A percentile compares a stretch with the other conserved stretches of the same genome.
Evolutionary conservation across 1,140 invertebrate genomes (phyloP).

Genomic region (Apis florea): DNA sequence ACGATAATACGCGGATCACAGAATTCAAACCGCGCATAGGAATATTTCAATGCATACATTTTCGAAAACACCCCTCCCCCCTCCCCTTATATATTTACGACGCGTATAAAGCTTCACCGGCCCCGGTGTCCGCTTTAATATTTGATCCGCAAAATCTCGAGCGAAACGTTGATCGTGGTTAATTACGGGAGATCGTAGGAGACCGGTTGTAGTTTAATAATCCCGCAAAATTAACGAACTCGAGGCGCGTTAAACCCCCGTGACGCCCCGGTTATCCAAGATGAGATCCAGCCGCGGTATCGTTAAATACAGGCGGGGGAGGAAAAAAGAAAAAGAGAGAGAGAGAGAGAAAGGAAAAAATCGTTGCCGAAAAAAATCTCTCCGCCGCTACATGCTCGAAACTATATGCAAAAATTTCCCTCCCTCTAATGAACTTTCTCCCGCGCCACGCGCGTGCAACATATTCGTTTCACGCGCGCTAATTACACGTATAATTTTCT

Average conservation of each 20-base stretch:
- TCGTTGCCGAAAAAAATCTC: not conserved
- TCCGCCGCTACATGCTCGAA: not conserved
- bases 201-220: not conserved
- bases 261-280: not conserved
- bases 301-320: not conserved
- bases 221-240: not conserved
- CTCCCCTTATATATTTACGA: too few relatives aligned
- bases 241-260: not conserved
- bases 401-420: not conserved
- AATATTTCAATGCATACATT: too few relatives aligned
- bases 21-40: too few relatives aligned
- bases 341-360: not conserved
- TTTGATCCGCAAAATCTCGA: not conserved
- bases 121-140: not conserved
- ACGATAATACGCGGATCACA: too few relatives aligned
- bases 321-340: not conserved
- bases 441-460: not conserved
- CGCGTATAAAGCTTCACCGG: too few relatives aligned
- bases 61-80: too few relatives aligned
- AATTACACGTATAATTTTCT: conserved; percentile 33
- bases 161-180: not conserved
- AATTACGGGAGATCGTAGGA: not conserved
- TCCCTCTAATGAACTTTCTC: conserved; percentile 6
- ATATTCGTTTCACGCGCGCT: conserved; percentile 18
- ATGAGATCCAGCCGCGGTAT: not conserved